Conservation (phyloP, 2,888 invertebrate species). For the Drosophila antonietae region DNA sequence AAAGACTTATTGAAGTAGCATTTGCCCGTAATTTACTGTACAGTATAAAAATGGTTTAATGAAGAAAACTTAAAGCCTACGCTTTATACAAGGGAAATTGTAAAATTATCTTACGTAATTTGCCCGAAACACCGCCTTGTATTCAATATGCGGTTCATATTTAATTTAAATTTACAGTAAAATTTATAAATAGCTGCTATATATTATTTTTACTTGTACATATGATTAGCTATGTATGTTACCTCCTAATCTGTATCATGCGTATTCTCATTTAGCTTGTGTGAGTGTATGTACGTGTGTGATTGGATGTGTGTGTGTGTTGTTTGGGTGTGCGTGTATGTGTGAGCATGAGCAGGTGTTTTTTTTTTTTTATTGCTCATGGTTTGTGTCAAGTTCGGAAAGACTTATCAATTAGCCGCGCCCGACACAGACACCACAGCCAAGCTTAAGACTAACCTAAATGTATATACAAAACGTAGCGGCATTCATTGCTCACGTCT, state of each 20-base stretch:
- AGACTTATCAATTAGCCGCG: conserved; percentile 27
- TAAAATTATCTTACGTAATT: conserved; percentile 46
- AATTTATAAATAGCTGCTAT: conserved; percentile 68
- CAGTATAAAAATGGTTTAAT: conserved; percentile 46
- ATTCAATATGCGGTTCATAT: conserved; percentile 41
- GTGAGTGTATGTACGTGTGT: conserved; percentile 9
- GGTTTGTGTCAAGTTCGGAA: conserved; percentile 35
- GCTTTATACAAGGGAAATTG: conserved; percentile 65
- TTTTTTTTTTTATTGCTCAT: conserved; percentile 1
- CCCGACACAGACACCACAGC: conserved; percentile 36
- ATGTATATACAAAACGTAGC: conserved; percentile 58
- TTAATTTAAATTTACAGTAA: conserved; percentile 49
- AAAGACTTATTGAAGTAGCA: conserved; percentile 53
- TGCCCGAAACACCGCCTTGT: conserved; percentile 43
- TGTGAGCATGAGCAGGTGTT: conserved; percentile 26
- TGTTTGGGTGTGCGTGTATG: conserved; percentile 8
- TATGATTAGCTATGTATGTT: conserved; percentile 51
- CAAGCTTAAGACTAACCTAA: conserved; percentile 55
- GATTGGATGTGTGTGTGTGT: conserved; percentile 4
- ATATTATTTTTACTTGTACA: conserved; percentile 61
- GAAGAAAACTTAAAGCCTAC: conserved; percentile 58
- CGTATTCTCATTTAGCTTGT: conserved; percentile 33
- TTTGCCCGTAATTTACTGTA: conserved; percentile 49
- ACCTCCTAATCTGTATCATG: conserved; percentile 40
- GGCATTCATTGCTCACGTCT: conserved; percentile 64